A percentile compares a stretch with the other conserved stretches of the same genome.
Evolutionary conservation across 2,113 vertebrate genomes (phyloP).

Genomic region (Azemiops feae): DNA sequence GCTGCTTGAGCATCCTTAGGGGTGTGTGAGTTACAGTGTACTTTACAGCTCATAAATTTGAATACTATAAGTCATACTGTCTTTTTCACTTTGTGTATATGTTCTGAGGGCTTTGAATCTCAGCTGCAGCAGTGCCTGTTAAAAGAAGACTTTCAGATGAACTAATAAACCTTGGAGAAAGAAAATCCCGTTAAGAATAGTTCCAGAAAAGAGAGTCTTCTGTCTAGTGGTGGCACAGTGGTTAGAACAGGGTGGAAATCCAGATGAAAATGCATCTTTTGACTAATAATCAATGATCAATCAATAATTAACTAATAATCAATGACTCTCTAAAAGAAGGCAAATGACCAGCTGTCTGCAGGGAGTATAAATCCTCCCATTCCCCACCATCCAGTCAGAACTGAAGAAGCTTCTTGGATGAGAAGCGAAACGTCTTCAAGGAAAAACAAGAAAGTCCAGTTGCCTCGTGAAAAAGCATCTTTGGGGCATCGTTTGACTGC

Average conservation of each 20-base stretch:
- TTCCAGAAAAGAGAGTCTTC: not conserved
- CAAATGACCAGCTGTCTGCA: too few species aligned
- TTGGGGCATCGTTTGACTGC: too few species aligned
- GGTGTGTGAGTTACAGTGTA: not conserved
- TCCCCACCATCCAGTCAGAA: too few species aligned
- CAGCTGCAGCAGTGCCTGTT: not conserved
- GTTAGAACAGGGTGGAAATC: not conserved
- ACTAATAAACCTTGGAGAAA: not conserved
- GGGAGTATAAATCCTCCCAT: too few species aligned
- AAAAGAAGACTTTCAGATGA: not conserved
- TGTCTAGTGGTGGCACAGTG: not conserved
- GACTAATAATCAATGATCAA: too few species aligned
- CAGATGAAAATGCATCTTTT: not conserved
- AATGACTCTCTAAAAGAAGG: too few species aligned
- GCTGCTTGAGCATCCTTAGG: not conserved
- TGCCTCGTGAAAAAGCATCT: too few species aligned
- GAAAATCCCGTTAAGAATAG: not conserved
- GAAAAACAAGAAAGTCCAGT: too few species aligned
- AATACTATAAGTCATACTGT: not conserved
- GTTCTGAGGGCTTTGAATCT: not conserved
- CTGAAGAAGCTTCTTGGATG: too few species aligned
- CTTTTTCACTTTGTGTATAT: not conserved
- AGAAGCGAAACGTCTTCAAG: too few species aligned
- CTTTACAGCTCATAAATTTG: not conserved
- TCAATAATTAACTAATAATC: too few species aligned